Conservation (phyloP, 2,113 vertebrate genomes). For the Fulmarus glacialis region DNA sequence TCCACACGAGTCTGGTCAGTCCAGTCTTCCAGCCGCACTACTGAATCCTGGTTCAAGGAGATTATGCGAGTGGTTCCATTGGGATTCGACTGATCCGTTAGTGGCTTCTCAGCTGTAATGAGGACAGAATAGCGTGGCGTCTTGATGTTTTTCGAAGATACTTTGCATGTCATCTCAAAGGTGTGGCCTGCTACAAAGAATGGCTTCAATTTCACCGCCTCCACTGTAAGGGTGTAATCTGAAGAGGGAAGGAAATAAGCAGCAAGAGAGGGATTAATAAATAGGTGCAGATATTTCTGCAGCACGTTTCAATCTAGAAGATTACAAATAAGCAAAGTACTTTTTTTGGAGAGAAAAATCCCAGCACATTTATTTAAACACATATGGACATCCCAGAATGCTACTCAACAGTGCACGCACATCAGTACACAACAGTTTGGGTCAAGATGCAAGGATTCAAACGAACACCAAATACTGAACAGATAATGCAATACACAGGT, state of each 20-base stretch:
- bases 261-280: conserved; percentile 17
- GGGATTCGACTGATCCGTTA: conserved; percentile 31
- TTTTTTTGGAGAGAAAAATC: not conserved
- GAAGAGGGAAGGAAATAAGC: conserved; percentile 47
- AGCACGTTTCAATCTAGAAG: not conserved
- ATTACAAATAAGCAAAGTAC: not conserved
- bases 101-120: conserved; percentile 81
- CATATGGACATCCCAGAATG: not conserved
- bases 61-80: conserved; percentile 82
- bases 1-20: conserved; percentile 83
- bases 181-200: conserved; percentile 89
- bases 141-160: conserved; percentile 85
- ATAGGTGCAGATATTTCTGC: not conserved
- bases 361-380: not conserved
- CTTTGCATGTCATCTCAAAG: conserved; percentile 93
- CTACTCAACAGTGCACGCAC: not conserved
- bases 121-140: conserved; percentile 88
- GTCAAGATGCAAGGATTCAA: not conserved
- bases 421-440: not conserved
- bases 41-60: conserved; percentile 86
- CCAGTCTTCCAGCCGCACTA: conserved; percentile 85
- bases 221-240: conserved; percentile 79
- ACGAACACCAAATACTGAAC: not conserved
- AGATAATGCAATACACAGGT: not conserved
- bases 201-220: conserved; percentile 81